Conservation (phyloP, 2,113 vertebrate species). For the Anas platyrhynchos region DNA sequence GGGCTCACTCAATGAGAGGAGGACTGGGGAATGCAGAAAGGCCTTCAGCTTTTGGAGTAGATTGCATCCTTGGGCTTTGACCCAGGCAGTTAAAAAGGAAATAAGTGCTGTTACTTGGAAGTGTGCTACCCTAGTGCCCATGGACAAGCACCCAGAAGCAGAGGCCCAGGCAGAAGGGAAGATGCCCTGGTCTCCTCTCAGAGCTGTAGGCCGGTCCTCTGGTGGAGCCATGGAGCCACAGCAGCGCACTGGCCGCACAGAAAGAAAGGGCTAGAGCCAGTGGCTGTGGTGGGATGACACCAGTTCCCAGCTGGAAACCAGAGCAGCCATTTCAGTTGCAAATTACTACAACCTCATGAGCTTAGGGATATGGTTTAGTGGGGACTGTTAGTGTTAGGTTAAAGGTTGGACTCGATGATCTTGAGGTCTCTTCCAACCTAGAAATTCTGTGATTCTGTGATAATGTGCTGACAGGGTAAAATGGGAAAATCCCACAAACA, state of each 20-base stretch:
- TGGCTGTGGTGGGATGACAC: not conserved
- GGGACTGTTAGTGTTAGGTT: too few relatives aligned
- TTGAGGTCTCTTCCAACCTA: too few relatives aligned
- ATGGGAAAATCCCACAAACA: not conserved
- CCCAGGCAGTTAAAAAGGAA: not conserved
- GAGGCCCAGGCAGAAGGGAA: not conserved
- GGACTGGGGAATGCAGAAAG: accelerated
- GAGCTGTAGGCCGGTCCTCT: not conserved
- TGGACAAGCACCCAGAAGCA: not conserved
- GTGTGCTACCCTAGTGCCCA: not conserved
- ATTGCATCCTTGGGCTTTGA: accelerated
- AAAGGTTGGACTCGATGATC: too few relatives aligned
- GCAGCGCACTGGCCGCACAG: too few relatives aligned
- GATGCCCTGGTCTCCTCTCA: not conserved
- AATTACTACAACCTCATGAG: not conserved
- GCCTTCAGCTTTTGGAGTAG: not conserved
- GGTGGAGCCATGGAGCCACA: not conserved
- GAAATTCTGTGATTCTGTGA: too few relatives aligned
- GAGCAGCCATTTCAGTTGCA: not conserved
- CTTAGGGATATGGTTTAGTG: too few relatives aligned
- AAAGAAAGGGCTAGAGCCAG: too few relatives aligned
- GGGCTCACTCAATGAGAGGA: accelerated
- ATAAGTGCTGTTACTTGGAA: not conserved
- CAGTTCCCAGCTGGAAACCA: not conserved
- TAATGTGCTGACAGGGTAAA: not conserved